Base-by-base conservation (phyloP, 2,113 vertebrate species). In the Panurus biarmicus region DNA sequence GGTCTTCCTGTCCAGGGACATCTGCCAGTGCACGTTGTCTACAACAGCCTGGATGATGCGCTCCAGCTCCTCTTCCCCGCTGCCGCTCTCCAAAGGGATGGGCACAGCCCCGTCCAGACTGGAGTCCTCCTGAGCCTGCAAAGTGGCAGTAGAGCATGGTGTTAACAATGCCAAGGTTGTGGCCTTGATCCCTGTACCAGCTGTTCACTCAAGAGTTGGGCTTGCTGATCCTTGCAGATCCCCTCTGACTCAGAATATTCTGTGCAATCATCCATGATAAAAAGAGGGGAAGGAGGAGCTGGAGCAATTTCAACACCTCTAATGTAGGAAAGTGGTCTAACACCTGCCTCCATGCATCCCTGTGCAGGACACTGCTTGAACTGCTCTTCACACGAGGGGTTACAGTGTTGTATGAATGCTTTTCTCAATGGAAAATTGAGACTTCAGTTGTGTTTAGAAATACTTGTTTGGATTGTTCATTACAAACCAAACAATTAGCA, bases 1-100 rank as follows among this genome's bases (percentile, higher is more conserved):
- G n/a, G 98, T 99, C 97, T 99, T 99, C 90, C 99, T 98, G 97
- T 99, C 99, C 33, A 98, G 97, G 4, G 98, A 98, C 99, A 99
- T 99, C 97, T 99, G 99, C 99, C 99, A 99, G 77, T 97, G 96
- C 58, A 99, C 99, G 0, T 98, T 98, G 78, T 99, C 98, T 23
- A 99, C 98, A 1, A 99, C 98, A 0, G 99, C 98, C 84, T 98
- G 98, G 95, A 99, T 99, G 67, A 98, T 94, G 81, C 96, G 98
- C 89, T 99, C 98, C 76, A 98, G 96, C 50, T 98, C 98, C 7
- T 98, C 98, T 15, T 97, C 98, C 3, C 98, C 98, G 0, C 97
- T 97, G 74, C 98, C 98, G 10, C 98, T 98, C 31, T 98, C 98
- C 22, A 96, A n/a, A 14, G 99, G 99, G 91, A 99, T 98, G 0